Percentiles rank a stretch among this genome's conserved stretches.
Conservation (phyloP, 2,888 invertebrate species). For the Protophormia terraenovae region DNA sequence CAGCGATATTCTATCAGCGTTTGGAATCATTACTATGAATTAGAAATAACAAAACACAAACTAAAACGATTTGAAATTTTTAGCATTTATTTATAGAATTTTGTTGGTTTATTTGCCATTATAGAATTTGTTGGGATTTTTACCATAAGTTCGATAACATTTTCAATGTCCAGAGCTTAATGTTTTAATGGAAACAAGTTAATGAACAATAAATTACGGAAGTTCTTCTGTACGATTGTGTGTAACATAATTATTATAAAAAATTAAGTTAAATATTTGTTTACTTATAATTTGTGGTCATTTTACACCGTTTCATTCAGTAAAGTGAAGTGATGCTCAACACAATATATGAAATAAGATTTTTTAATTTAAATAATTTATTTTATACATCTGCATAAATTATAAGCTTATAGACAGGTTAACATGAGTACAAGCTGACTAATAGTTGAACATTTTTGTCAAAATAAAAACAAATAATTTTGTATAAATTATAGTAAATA, state of each 20-base stretch:
- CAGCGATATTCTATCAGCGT: neutral
- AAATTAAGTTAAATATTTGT: neutral
- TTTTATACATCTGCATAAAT: too few relatives aligned
- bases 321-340: too few relatives aligned
- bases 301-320: neutral
- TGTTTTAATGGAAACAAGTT: neutral
- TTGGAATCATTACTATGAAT: constrained; percentile 8
- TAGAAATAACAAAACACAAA: neutral
- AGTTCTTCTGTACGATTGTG: too few relatives aligned
- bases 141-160: neutral
- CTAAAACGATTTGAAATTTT: constrained; percentile 28
- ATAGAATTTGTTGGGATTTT: neutral
- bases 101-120: neutral
- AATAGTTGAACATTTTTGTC: too few relatives aligned
- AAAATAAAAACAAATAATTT: too few relatives aligned
- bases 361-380: too few relatives aligned
- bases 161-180: neutral
- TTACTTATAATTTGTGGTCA: neutral
- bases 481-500: neutral
- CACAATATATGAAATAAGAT: too few relatives aligned
- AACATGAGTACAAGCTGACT: too few relatives aligned
- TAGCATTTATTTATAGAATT: constrained; percentile 17
- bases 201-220: constrained; percentile 15
- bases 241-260: neutral
- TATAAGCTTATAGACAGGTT: too few relatives aligned